Evolutionary conservation across 1,140 invertebrate species (phyloP), one percentile per base, ranked within the genome.

Genomic region (Caenorhabditis inopinata): DNA sequence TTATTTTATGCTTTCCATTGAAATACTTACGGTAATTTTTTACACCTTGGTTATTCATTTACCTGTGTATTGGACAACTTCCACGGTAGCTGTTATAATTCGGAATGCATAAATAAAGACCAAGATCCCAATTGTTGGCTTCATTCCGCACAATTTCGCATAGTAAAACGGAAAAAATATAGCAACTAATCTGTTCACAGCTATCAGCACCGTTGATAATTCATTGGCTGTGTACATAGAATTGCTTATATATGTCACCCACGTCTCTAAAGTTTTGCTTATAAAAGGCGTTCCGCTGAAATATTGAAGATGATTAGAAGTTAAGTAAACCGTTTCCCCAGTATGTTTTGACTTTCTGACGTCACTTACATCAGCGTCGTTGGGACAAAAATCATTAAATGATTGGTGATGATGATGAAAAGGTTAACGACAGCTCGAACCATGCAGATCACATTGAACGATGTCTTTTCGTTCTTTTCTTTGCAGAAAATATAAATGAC

Each of bases 371-470:
- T 18, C 3, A 68, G n/a, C 18, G 58, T 68, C 58, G 38, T 68
- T 32, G 58, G 58, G 21, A 68, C 58, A 42, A 68, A 68, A 21
- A 68, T 29, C 23, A 7, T 32, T 32, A 68, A 42, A 18, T 68
- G 58, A 38, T 68, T 68, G 1, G 58, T 68, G 32, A 21, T 68
- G 4, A 68, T 16, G 23, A 68, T 25, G 27, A 38, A 68, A 6
- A 42, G 9, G n/a, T 68, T 68, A 1, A 68, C 58, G 9, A 68
- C 12, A 7, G 58, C 58, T 21, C 58, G 32, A 21, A 68, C 32
- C 58, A 68, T 68, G 23, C 58, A 68, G 1, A 68, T 68, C n/a
- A 68, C 58, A 38, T 68, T 68, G 32, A 68, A 68, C 12, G 58
- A 29, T 16, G 58, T 68, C 38, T 32, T 35, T 11, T 68, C 58